Evolutionary conservation across 2,113 vertebrate genomes (phyloP).

Genomic region (Nettapus auritus): DNA sequence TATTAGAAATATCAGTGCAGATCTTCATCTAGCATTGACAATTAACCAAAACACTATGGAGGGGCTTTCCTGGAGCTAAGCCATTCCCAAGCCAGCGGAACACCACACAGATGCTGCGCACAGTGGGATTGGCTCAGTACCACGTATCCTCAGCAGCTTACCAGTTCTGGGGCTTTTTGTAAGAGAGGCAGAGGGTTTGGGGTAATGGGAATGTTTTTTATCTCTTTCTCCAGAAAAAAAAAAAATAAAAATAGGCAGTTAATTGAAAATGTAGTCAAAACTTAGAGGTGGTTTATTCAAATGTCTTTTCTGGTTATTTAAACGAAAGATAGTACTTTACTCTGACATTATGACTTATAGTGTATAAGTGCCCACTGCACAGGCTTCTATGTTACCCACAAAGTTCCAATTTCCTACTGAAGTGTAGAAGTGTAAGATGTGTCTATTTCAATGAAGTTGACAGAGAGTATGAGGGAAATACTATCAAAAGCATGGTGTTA

Average conservation of each 20-base stretch:
- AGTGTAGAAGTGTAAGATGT: rapidly evolving
- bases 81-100: neutral
- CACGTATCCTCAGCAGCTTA: neutral
- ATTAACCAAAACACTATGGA: neutral
- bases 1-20: neutral
- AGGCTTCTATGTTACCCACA: neutral
- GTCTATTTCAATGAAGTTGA: neutral
- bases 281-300: neutral
- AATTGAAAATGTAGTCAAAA: neutral
- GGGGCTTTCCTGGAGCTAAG: neutral
- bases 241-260: neutral
- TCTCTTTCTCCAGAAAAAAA: neutral
- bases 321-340: neutral
- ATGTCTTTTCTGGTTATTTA: neutral
- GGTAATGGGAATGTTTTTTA: neutral
- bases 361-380: neutral
- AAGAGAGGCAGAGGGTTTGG: rapidly evolving
- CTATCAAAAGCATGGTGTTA: neutral
- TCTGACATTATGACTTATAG: neutral
- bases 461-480: neutral
- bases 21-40: too few relatives aligned
- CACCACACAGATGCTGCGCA: rapidly evolving
- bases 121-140: neutral
- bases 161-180: neutral
- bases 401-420: neutral